Base-by-base conservation (phyloP, 2,797 vertebrate genomes). In the Meda fulgida region DNA sequence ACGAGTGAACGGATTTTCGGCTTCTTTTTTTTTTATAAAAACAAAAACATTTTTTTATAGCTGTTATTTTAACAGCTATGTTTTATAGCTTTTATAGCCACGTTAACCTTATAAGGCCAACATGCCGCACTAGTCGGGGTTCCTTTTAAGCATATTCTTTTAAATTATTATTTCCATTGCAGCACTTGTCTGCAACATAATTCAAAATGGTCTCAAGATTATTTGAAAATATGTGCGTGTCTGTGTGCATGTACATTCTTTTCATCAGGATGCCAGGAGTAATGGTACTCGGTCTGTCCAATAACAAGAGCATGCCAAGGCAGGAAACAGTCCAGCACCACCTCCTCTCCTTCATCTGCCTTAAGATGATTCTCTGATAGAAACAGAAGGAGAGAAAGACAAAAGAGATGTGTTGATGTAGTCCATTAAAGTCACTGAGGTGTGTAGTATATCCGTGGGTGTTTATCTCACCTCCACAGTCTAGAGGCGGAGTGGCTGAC, bases 261-360 rank as follows among this genome's bases (percentile, higher is more conserved):
- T 14, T 80, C 58, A 73, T 83, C 88, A 16, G 90, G 87, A 58
- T 88, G 88, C 93, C 92, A 92, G 75, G 90, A 92, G 88, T 90
- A 96, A 81, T 93, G 89, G 81, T 95, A 96, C 77, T 93, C 91
- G 31, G 82, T 84, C 67, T 19, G 91, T 73, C 88, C 93, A 18
- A 89, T 38, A 6, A 94, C 83, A 79, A 95, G 88, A 60, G 34
- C 87, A 40, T 96, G 95, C 95, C 95, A 96, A 3, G 93, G 89
- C 21, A 90, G 91, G 77, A 93, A 94, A 91, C 95, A 96, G 83
- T 94, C 85, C 80, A 96, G 29, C 79, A 94, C 87, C 1, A 89
- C 93, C 87, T 95, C 93, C 67, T 86, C 91, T 69, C 91, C 93
- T 84, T 94, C 94, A 36, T 91, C 87, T 34, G 90, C 93, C 81